These are phyloP conservation scores for Tipula vernalis DNA, from an alignment of 2,888 invertebrate genomes.

Conservation along the genomic window DNA sequence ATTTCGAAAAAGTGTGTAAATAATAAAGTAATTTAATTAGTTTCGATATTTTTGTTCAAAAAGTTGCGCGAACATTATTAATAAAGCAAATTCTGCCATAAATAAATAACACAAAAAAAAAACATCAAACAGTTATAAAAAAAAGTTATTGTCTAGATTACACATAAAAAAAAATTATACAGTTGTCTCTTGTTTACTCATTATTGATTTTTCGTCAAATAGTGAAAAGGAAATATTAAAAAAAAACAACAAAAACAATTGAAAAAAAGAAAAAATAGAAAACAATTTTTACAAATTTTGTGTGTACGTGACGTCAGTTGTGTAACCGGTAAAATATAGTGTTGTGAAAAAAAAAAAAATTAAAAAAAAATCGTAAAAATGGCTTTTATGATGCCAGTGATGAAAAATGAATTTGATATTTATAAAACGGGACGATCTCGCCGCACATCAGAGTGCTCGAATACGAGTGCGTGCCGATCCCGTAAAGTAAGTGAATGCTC, in stretches of 20 bases:
- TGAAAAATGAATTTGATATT: constrained; percentile 88
- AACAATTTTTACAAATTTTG: constrained; percentile 1
- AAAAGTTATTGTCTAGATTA: not conserved
- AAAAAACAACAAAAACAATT: not conserved
- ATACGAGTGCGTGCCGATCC: constrained; percentile 36
- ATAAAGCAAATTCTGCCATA: not conserved
- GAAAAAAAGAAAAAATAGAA: not conserved
- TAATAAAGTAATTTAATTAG: not conserved
- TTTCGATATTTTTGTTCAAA: not conserved
- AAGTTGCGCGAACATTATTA: not conserved
- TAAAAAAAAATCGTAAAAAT: constrained; percentile 35
- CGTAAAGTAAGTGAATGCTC: constrained; percentile 46
- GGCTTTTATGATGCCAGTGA: constrained; percentile 94
- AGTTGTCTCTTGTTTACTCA: not conserved
- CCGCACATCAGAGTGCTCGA: constrained; percentile 60
- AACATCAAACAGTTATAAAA: not conserved
- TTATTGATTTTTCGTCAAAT: not conserved
- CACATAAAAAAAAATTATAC: not conserved
- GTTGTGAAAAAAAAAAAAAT: constrained; percentile 5
- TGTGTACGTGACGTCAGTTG: not conserved
- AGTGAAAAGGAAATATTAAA: not conserved
- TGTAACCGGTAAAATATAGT: not conserved
- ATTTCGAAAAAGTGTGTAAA: not conserved
- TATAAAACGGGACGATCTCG: constrained; percentile 68
- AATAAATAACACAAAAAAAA: not conserved